Conservation (phyloP, 2,113 vertebrate genomes). For the Garra rufa region DNA sequence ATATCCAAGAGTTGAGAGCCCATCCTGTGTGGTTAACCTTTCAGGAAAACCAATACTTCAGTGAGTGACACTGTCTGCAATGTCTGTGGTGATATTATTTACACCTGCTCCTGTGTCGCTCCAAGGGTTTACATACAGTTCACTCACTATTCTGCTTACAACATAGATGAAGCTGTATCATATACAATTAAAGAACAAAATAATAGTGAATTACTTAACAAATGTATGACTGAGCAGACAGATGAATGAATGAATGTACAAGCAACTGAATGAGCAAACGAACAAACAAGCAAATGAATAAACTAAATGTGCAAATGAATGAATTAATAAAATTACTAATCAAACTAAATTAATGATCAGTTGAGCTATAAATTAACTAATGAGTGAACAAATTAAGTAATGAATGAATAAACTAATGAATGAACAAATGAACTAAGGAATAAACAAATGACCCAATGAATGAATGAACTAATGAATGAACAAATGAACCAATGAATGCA, state of each 20-base stretch:
- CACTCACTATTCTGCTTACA: not conserved
- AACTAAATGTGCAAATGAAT: not conserved
- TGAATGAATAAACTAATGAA: too few relatives aligned
- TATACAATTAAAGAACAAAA: not conserved
- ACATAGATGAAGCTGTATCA: not conserved
- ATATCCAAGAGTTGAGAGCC: not conserved
- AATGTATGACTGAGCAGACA: not conserved
- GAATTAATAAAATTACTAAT: not conserved
- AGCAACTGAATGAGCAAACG: not conserved
- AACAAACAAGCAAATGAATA: not conserved
- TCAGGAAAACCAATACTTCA: not conserved
- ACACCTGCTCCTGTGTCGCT: not conserved
- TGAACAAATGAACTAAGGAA: too few relatives aligned
- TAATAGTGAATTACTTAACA: too few relatives aligned
- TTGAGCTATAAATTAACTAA: too few relatives aligned
- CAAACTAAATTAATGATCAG: too few relatives aligned
- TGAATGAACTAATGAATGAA: too few relatives aligned
- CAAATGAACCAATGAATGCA: too few relatives aligned
- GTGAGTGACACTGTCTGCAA: conserved; percentile 7
- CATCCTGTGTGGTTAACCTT: not conserved
- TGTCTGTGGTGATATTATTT: not conserved
- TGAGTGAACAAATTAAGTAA: not conserved
- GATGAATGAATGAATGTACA: not conserved
- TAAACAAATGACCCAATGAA: not conserved
- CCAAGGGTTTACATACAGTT: conserved; percentile 14